These are phyloP conservation scores for Meda fulgida DNA, from an alignment of 2,797 vertebrate genomes.

Conservation along the genomic window DNA sequence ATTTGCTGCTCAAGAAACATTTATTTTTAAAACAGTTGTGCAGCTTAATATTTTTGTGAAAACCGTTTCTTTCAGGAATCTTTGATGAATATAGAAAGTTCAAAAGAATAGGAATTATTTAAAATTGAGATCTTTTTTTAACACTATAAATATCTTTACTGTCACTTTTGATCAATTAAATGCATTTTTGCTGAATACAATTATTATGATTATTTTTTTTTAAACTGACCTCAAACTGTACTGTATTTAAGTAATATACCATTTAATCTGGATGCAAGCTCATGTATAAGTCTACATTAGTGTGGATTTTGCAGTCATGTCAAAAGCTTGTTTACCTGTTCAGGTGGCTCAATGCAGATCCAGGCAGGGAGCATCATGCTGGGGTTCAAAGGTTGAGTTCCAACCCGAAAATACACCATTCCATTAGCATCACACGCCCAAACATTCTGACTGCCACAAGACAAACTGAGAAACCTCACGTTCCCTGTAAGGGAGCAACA, in stretches of 20 bases:
- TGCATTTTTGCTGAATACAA: not conserved
- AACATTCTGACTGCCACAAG: constrained; percentile 93
- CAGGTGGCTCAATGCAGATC: constrained; percentile 95
- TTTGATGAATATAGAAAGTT: not conserved
- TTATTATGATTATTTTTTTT: no score
- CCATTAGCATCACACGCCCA: constrained; percentile 93
- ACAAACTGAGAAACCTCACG: constrained; percentile 84
- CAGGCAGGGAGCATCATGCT: constrained; percentile 98
- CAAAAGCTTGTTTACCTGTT: constrained; percentile 78
- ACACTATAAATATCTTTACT: not conserved
- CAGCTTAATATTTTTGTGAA: not conserved
- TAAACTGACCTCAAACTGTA: not conserved
- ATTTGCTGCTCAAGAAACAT: not conserved
- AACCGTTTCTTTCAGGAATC: not conserved
- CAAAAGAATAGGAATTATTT: not conserved
- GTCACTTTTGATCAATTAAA: not conserved
- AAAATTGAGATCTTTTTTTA: not conserved
- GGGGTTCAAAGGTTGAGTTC: constrained; percentile 94
- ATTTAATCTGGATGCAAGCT: not conserved
- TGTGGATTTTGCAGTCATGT: not conserved
- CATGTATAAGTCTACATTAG: not conserved
- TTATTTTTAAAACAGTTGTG: not conserved
- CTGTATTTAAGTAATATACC: not conserved
- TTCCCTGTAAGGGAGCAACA: constrained; percentile 73
- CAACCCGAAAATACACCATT: constrained; percentile 92